Evolutionary conservation across 1,140 invertebrate species (phyloP), one percentile per base, ranked within the genome.

Genomic region (Drosophila subobscura): DNA sequence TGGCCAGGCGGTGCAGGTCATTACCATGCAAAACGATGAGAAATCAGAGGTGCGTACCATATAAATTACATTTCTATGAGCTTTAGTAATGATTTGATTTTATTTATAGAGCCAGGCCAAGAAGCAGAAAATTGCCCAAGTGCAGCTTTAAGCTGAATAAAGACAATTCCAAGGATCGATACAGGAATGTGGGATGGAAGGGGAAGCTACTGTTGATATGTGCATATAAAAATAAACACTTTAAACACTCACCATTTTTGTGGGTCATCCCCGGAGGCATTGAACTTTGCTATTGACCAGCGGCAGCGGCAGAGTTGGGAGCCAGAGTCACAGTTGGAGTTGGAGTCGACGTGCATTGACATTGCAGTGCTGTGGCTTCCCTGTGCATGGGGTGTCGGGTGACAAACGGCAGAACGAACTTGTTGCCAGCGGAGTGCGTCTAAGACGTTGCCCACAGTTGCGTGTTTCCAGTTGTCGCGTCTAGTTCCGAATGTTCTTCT

Each of bases 1-100:
- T 2, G 90, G 90, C 5, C 90, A 91, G 53, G 90, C 90, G 4
- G 86, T 91, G 10, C 89, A 91, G 45, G 77, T 91, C 12, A 85
- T 91, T 22, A 91, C 83, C 10, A 59, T 81, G 57, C 63, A 76
- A 20, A 63, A 42, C 8, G 79, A 65, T 5, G 68, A 50, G 23
- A 83, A 75, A 8, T 53, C 47, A 23, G 79, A 78, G 51, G 79
- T 72, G 20, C 25, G 2, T 61, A 37, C 12, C 0, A 8, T 5
- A 37, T 20, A 7, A 20, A 20, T 20, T 20, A 37, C 4, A 54
- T 22, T 25, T 37, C 23, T 50, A 3, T 5, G 5, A 23, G 5
- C 12, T 22, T 10, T 42, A 20, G 0, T 42, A 16, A 57, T 14
- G n/a, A 0, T 5, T 23, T 71, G 16, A 12, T 23, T n/a, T 16